These are phyloP conservation scores for Mantis religiosa DNA, from an alignment of 2,888 invertebrate genomes.

Conservation along the genomic window DNA sequence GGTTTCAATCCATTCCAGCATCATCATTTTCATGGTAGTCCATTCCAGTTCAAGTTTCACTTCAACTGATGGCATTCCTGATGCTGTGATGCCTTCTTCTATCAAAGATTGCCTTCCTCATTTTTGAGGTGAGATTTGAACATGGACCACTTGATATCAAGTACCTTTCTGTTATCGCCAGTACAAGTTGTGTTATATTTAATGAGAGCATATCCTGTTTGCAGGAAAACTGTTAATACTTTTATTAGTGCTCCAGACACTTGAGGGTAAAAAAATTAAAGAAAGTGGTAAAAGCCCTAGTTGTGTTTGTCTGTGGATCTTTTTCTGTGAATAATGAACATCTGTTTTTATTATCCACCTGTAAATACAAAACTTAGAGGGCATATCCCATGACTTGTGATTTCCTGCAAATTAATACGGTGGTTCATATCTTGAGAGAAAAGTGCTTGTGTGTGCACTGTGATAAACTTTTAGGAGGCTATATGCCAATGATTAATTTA, in stretches of 20 bases:
- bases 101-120: background rate
- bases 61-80: slow-evolving; percentile 65
- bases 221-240: background rate
- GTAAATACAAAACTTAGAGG: background rate
- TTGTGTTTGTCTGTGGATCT: background rate
- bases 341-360: background rate
- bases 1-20: slow-evolving; percentile 69
- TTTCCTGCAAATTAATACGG: background rate
- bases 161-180: background rate
- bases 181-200: background rate
- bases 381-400: background rate
- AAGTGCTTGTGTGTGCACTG: background rate
- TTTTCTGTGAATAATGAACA: background rate
- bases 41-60: slow-evolving; percentile 96
- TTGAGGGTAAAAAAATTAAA: background rate
- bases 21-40: slow-evolving; percentile 78
- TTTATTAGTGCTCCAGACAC: background rate
- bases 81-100: background rate
- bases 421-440: background rate
- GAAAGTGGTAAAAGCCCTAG: background rate
- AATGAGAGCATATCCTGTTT: background rate
- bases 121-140: background rate
- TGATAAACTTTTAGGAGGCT: background rate
- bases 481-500: background rate
- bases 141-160: background rate